phyloP scores from a whole-genome alignment of 2,113 vertebrate genomes.

The Strix uralensis region DNA sequence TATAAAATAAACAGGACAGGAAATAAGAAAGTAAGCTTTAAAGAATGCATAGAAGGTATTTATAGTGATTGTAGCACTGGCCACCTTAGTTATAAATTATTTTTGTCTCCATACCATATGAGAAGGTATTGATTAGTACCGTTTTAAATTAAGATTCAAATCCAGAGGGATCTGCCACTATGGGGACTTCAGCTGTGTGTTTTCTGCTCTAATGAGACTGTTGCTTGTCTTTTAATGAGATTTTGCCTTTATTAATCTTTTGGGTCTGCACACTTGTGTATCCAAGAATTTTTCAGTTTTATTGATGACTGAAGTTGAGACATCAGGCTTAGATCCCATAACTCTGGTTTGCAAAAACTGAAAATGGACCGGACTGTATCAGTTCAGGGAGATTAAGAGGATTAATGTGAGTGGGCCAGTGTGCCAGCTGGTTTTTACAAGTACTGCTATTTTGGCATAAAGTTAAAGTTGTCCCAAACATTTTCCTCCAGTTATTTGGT shows the following conservation, averaged over 20 bases:
- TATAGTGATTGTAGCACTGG: neutral
- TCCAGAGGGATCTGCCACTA: neutral
- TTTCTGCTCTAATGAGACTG: neutral
- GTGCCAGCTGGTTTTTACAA: neutral
- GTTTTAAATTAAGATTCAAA: constrained; percentile 29
- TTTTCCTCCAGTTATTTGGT: neutral
- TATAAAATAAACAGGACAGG: constrained; percentile 62
- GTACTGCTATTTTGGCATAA: neutral
- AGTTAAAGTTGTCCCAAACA: neutral
- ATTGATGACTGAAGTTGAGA: neutral
- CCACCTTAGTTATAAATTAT: constrained; percentile 7
- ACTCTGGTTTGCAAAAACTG: neutral
- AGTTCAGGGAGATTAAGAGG: neutral
- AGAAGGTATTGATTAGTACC: constrained; percentile 30
- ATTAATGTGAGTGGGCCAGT: neutral
- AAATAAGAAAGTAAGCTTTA: constrained; percentile 50
- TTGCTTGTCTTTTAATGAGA: neutral
- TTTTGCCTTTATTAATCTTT: neutral
- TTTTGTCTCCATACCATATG: neutral
- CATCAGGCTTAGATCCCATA: neutral
- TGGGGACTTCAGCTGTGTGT: neutral
- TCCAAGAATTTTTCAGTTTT: neutral
- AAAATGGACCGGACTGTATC: neutral
- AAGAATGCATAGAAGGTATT: constrained; percentile 39
- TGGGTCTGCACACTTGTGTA: neutral